Base-by-base conservation (phyloP, 2,797 vertebrate species). In the Syngnathus acus region DNA sequence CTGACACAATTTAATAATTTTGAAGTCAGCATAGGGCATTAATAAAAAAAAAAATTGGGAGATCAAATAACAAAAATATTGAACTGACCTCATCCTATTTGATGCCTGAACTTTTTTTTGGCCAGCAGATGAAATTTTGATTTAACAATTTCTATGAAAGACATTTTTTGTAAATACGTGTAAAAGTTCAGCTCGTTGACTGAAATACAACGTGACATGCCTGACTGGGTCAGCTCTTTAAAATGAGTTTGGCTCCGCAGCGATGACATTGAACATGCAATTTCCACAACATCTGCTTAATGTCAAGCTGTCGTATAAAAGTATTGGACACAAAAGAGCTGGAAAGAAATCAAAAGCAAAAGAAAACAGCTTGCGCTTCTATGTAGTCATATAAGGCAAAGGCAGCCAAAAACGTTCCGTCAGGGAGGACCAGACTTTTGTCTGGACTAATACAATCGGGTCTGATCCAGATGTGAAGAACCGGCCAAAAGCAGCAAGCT, bases 351-450 rank as follows among this genome's bases (percentile, higher is more conserved):
- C 45, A 65, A 37, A 14, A 60, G 61, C 51, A 62, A 76, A 69
- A 77, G 70, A 73, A 78, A 74, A 73, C 64, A 71, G 65, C 65
- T 23, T 62, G 75, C 76, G 76, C 68, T 72, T 72, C 68, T 62
- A 68, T 75, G 67, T 43, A 68, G 77, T 78, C 77, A 83, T 76
- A 78, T 70, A 71, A 73, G 80, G 72, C 69, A 88, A 76, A 19
- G 67, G 77, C 66, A 71, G 78, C 79, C 77, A 85, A 83, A 73
- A 80, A 84, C 70, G 71, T 78, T 76, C 78, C 65, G 51, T 82
- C 81, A 73, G 74, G 70, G 77, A 86, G 72, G 72, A 84, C 69
- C 83, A 85, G 84, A 85, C 83, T 80, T 83, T 80, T 84, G 89
- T 86, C 86, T 89, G 76, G 80, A 75, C 80, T 78, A 84, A 87